These are phyloP conservation scores for Ariopsis seemanni DNA, from an alignment of 2,113 vertebrate species.

Conservation along the genomic window DNA sequence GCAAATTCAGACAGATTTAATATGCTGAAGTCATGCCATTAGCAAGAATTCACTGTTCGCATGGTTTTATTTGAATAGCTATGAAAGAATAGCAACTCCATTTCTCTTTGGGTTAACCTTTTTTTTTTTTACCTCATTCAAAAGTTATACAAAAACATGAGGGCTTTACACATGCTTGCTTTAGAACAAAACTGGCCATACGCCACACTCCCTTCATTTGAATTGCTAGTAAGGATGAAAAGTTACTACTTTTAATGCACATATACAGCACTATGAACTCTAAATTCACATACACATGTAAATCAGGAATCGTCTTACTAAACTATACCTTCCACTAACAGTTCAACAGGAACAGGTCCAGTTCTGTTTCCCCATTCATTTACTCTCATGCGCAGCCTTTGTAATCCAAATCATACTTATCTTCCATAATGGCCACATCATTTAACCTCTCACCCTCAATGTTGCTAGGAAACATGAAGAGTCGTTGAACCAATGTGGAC, in stretches of 20 bases:
- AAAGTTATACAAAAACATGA: neutral
- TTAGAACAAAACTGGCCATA: conserved; percentile 2
- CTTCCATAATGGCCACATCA: conserved; percentile 63
- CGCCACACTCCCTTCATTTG: neutral
- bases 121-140: neutral
- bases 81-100: neutral
- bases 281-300: conserved; percentile 13
- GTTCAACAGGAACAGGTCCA: conserved; percentile 13
- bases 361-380: conserved; percentile 18
- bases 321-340: conserved; percentile 19
- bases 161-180: neutral
- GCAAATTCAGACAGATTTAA: conserved; percentile 23
- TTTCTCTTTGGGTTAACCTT: neutral
- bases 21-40: conserved; percentile 6
- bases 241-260: conserved; percentile 2
- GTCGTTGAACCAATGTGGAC: conserved; percentile 60
- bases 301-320: conserved; percentile 4
- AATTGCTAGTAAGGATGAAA: neutral
- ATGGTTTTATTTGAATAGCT: neutral
- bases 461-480: conserved; percentile 72
- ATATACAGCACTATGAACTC: conserved; percentile 27
- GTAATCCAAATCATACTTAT: conserved; percentile 46
- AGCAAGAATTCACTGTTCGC: neutral
- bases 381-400: conserved; percentile 38
- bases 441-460: conserved; percentile 67